Evolutionary conservation across 2,797 vertebrate species (phyloP), one percentile per base, ranked within the genome.

Genomic region (Falco berigora): DNA sequence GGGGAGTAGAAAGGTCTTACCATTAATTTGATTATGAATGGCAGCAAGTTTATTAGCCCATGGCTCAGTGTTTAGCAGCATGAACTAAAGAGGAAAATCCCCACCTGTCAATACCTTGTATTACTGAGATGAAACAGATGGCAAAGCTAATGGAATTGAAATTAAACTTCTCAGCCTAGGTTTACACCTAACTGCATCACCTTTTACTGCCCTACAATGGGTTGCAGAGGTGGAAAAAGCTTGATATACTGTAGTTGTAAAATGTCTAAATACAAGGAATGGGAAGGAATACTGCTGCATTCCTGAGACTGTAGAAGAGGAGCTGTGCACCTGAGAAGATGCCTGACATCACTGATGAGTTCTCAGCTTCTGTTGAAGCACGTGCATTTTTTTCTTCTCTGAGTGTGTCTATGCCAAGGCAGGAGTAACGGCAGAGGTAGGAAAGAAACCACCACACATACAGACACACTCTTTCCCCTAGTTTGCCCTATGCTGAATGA

Each of bases 391-490:
- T 56, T 25, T 32, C 49, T 25, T 17, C 9, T 55, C 4, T 47
- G 30, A 47, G 13, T 36, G 18, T 63, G 15, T 34, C 47, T 47
- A 20, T 3, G 2, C 32, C 76, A 61, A 77, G 89, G 87, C 13
- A 59, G 12, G n/a, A n/a, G 90, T 23, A 90, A 86, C 7, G 84
- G 92, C 83, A 81, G 95, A 96, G 94, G 94, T 89, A 95, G 94
- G 96, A 79, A 92, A 94, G 86, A 86, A 87, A 88, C 55, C 82
- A 73, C 64, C 58, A 21, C 66, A 38, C 55, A 21, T 7, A 15
- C 3, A 77, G 61, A 91, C 81, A 24, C 16, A 49, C 53, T 84
- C 88, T 88, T 92, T 94, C 30, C 94, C 91, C 77, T 17, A 11
- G 52, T 77, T 15, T 47, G 71, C 52, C 75, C 79, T 19, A 2